Evolutionary conservation across 2,888 invertebrate genomes (phyloP), one percentile per base, ranked within the genome.

Genomic region (Calameuta idolon): DNA sequence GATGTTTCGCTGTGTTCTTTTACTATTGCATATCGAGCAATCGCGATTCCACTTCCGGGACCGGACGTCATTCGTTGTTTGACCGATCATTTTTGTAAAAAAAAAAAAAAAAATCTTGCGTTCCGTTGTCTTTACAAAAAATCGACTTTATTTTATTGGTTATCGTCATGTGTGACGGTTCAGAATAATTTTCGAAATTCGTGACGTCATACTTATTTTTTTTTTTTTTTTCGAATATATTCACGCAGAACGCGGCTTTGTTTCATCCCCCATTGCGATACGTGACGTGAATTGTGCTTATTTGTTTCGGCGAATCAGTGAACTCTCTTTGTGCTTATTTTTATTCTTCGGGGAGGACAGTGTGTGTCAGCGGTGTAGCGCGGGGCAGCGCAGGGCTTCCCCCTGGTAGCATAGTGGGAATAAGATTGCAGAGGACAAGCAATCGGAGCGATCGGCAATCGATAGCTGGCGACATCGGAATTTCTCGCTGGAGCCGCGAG

Each of bases 361-460:
- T 15, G 9, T 23, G 55, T 55, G 55, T 55, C 55, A 55, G 9
- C 55, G 23, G 23, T 55, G 9, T 55, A 2, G 23, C 55, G 9
- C 55, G 1, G 55, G 9, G 55, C 55, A 55, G 55, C 55, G 23
- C 55, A 23, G 9, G 55, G 55, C 55, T 55, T 55, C 23, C 9
- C 55, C 23, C 55, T 12, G 23, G 55, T 9, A 55, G 23, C 55
- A 23, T 55, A 23, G 23, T 55, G 23, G 55, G 2, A 55, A 23
- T 55, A 55, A 55, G 55, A 23, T 9, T 55, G 5, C 55, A 55
- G 23, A 23, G 55, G 23, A 55, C 23, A 2, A 55, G 55, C 9
- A 34, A 71, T 71, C 71, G 23, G 71, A 12, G 71, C 30, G 71
- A 71, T 71, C 71, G 30, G 34, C 31, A 71, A 71, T 71, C 31